Base-by-base conservation (phyloP, 2,888 invertebrate genomes). In the Masnerella sp. region DNA sequence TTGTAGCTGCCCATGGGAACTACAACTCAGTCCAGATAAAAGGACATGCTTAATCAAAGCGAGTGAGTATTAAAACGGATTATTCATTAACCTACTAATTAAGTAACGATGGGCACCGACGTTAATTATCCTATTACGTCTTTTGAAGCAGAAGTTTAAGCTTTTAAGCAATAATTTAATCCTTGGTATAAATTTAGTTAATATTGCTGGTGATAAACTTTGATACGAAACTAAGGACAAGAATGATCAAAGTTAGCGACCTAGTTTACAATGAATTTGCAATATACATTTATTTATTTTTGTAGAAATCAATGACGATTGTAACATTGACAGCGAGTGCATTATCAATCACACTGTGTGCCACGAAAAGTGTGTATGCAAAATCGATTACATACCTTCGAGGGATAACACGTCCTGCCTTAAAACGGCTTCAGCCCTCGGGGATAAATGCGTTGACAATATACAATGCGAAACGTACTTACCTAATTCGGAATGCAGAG, bases 301-400 rank as follows among this genome's bases (percentile, higher is more conserved):
- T 15, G 12, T 30, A 86, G 86, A 70, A 47, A 67, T 88, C 25
- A 82, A 81, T 7, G 82, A 85, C 8, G 38, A 76, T 0, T 88
- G 88, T 65, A 52, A 71, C 8, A 76, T 62, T 11, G 83, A 87
- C 74, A 83, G 83, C 32, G 86, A 88, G 59, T 88, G 88, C 74
- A 74, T 85, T n/a, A 77, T 80, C 5, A 67, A 78, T 20, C 76
- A 86, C 72, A 83, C 88, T 20, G 76, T 80, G 45, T 88, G 88
- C 68, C 76, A 79, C 36, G 79, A 79, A 12, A 77, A 78, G 5
- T 88, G 88, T 61, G 70, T 78, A 20, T 88, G 88, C 71, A 81
- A 81, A 64, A 77, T 84, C 3, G 83, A 84, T 45, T 83, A 87
- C 71, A 81, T 85, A 11, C 54, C 80, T 5, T 86, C 85, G 32